phyloP scores from a whole-genome alignment of 2,888 invertebrate species.

The Iselma pallidipennis region DNA sequence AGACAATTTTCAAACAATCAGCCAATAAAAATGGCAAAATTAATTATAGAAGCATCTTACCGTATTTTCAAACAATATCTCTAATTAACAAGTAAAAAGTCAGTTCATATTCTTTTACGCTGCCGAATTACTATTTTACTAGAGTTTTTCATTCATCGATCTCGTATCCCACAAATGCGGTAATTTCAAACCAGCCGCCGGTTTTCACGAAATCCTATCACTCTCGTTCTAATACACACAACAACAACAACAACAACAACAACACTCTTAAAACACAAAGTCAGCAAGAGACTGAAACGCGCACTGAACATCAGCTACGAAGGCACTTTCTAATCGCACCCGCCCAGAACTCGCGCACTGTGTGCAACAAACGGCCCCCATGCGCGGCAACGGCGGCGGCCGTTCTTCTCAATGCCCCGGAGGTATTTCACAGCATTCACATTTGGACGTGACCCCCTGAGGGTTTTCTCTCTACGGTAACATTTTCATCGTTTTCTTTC shows the following conservation, averaged over 20 bases:
- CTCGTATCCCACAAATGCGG: background rate
- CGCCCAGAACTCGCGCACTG: constrained; percentile 41
- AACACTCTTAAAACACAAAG: constrained; percentile 11
- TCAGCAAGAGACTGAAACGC: constrained; percentile 24
- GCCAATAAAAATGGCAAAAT: background rate
- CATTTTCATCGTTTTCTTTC: background rate
- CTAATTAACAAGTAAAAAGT: background rate
- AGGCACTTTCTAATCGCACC: constrained; percentile 45
- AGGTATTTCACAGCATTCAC: background rate
- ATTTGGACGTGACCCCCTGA: background rate
- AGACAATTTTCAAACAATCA: no score
- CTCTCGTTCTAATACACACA: constrained; percentile 15
- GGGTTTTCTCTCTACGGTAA: constrained; percentile 1
- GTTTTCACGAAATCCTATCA: no score
- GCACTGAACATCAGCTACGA: constrained; percentile 18
- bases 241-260: constrained; percentile 13
- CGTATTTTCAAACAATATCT: background rate
- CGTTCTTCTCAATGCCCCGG: background rate
- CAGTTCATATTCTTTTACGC: no score
- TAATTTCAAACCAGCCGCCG: constrained; percentile 6
- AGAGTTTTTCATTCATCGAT: constrained; percentile 7
- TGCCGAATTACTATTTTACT: constrained; percentile 13
- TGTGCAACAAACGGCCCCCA: constrained; percentile 18
- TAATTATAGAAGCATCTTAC: background rate
- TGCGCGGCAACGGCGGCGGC: constrained; percentile 13